Conservation (phyloP, 2,797 vertebrate genomes). For the Antennarius maculatus region DNA sequence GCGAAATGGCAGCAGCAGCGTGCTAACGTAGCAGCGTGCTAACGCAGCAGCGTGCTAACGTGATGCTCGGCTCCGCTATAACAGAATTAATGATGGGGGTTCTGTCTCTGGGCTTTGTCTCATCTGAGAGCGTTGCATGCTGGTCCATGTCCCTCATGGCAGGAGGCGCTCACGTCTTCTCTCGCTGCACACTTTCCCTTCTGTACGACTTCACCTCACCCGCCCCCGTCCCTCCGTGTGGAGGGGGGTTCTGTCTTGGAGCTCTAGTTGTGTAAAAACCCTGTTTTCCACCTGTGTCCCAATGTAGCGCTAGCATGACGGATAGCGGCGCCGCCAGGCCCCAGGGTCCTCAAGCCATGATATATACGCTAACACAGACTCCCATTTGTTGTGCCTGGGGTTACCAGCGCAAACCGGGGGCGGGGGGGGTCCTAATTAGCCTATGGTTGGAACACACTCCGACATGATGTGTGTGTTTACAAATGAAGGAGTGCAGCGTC, state of each 20-base stretch:
- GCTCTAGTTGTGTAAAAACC: constrained; percentile 17
- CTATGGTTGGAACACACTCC: constrained; percentile 21
- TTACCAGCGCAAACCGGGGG: constrained; percentile 42
- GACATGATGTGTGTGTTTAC: constrained; percentile 38
- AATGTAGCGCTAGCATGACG: constrained; percentile 48
- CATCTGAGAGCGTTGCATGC: constrained; percentile 51
- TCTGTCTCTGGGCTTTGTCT: constrained; percentile 57
- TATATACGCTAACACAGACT: constrained; percentile 60
- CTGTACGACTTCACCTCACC: constrained; percentile 53
- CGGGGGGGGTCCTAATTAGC: constrained; percentile 64
- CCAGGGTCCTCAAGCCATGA: constrained; percentile 43
- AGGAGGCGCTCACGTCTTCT: constrained; percentile 45
- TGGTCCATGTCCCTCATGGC: constrained; percentile 50
- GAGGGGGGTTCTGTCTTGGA: constrained; percentile 14
- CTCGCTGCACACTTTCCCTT: constrained; percentile 26
- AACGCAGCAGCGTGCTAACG: constrained; percentile 44
- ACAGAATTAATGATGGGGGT: constrained; percentile 57
- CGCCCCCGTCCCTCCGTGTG: constrained; percentile 20
- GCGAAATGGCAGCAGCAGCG: constrained; percentile 46
- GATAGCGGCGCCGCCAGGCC: constrained; percentile 44
- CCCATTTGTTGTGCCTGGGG: constrained; percentile 37
- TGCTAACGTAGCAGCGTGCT: too few species aligned
- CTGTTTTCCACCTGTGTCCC: constrained; percentile 56
- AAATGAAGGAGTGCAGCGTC: constrained; percentile 6
- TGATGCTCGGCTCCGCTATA: constrained; percentile 28